These are phyloP conservation scores for Platichthys stellatus DNA, from an alignment of 2,113 vertebrate genomes.

Conservation along the genomic window DNA sequence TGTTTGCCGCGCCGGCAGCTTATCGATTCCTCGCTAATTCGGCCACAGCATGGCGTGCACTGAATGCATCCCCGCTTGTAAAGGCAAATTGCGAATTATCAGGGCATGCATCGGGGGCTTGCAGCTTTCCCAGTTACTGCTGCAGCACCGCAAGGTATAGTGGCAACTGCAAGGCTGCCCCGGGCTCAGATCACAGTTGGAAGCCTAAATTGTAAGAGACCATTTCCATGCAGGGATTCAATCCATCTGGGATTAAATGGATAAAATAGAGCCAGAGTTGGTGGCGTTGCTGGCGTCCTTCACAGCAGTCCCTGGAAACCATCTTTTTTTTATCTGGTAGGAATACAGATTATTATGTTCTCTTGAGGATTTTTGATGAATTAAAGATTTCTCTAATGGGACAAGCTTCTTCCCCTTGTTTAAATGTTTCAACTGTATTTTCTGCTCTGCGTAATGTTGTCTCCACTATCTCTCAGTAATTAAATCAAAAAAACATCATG, in stretches of 20 bases:
- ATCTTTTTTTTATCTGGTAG: conserved; percentile 20
- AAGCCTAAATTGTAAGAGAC: conserved; percentile 30
- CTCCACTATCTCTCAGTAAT: background rate
- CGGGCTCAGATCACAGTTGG: conserved; percentile 48
- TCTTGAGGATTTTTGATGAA: conserved; percentile 25
- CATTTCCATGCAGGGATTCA: conserved; percentile 61
- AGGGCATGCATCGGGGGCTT: conserved; percentile 41
- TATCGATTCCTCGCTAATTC: conserved; percentile 60
- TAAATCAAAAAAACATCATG: background rate
- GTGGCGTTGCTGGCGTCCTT: conserved; percentile 10
- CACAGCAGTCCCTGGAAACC: conserved; percentile 50
- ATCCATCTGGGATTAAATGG: conserved; percentile 26
- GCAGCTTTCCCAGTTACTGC: conserved; percentile 24
- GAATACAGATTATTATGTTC: conserved; percentile 16
- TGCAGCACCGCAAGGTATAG: conserved; percentile 52
- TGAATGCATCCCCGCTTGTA: conserved; percentile 60
- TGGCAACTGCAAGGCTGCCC: conserved; percentile 49
- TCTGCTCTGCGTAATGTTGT: background rate
- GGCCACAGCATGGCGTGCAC: conserved; percentile 37
- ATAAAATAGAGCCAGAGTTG: conserved; percentile 54
- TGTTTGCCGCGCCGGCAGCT: conserved; percentile 42
- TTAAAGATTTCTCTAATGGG: conserved; percentile 16
- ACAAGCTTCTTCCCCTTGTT: background rate
- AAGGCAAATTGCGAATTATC: conserved; percentile 71
- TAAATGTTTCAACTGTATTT: conserved; percentile 6